These are phyloP conservation scores for Parotocinclus haroldoi DNA, from an alignment of 2,797 vertebrate species.

Conservation along the genomic window DNA sequence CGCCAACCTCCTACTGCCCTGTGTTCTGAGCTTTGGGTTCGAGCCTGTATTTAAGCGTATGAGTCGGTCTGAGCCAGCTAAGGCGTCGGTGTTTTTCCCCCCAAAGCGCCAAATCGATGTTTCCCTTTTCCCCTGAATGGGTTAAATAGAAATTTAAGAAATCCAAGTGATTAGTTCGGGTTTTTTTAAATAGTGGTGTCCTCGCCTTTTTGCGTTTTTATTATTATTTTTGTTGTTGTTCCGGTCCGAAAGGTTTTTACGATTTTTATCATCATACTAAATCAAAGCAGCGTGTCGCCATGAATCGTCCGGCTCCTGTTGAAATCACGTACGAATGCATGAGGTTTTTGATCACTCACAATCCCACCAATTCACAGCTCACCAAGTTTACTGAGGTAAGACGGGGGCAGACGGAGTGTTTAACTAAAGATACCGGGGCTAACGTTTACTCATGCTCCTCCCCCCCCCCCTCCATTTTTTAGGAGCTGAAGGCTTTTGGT, in stretches of 20 bases:
- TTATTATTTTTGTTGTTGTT: neutral
- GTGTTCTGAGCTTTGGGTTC: conserved; percentile 54
- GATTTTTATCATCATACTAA: neutral
- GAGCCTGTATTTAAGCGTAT: conserved; percentile 55
- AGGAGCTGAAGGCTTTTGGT: conserved; percentile 89
- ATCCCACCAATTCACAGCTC: conserved; percentile 92
- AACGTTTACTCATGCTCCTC: neutral
- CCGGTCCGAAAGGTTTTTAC: conserved; percentile 6
- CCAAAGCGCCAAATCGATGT: conserved; percentile 25
- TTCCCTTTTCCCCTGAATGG: conserved; percentile 56
- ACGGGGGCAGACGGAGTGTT: neutral
- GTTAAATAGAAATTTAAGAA: conserved; percentile 48
- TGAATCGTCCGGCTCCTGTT: conserved; percentile 96
- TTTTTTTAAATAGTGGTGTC: conserved; percentile 8
- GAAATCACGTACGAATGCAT: conserved; percentile 91
- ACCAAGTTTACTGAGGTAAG: conserved; percentile 93
- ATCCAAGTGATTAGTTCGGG: conserved; percentile 40
- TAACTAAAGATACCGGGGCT: neutral
- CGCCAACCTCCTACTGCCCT: conserved; percentile 54
- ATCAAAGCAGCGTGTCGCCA: conserved; percentile 69
- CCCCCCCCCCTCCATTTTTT: neutral
- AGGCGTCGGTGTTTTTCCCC: conserved; percentile 38
- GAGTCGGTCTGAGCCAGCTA: conserved; percentile 49
- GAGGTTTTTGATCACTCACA: conserved; percentile 96
- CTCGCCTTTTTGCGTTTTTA: neutral